Evolutionary conservation across 2,113 vertebrate species (phyloP).

Genomic region (Datnioides undecimradiatus): DNA sequence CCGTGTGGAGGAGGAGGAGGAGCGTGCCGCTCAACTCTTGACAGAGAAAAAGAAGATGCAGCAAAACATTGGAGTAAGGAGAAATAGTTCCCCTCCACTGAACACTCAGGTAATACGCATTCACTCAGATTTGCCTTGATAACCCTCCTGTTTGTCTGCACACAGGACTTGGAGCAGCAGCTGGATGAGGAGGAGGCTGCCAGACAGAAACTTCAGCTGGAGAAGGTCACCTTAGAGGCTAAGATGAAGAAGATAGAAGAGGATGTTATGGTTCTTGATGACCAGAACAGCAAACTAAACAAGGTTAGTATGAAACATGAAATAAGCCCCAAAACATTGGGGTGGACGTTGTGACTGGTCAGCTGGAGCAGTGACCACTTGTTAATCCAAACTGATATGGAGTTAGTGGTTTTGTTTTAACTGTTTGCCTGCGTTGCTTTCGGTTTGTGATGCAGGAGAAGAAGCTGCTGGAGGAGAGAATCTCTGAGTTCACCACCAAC

Average conservation of each 20-base stretch:
- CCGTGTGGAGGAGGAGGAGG: slow-evolving; percentile 96
- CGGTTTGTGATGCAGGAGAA: slow-evolving; percentile 88
- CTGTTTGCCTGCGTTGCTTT: neutral
- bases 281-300: slow-evolving; percentile 92
- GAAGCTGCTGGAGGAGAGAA: slow-evolving; percentile 94
- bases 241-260: slow-evolving; percentile 97
- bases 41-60: slow-evolving; percentile 98
- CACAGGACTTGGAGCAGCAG: slow-evolving; percentile 95
- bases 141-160: neutral
- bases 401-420: neutral
- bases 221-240: slow-evolving; percentile 95
- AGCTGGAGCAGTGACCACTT: neutral
- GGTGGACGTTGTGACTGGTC: neutral
- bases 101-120: too few species aligned
- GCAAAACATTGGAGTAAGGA: slow-evolving; percentile 92
- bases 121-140: neutral
- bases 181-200: slow-evolving; percentile 96
- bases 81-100: neutral
- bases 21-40: slow-evolving; percentile 90
- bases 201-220: slow-evolving; percentile 96
- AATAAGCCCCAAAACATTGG: too few species aligned
- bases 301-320: slow-evolving; percentile 89
- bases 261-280: slow-evolving; percentile 93
- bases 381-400: neutral
- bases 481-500: slow-evolving; percentile 95